Evolutionary conservation across 1,140 invertebrate species (phyloP), one percentile per base, ranked within the genome.

Genomic region (Trachymyrmex cornetzi): DNA sequence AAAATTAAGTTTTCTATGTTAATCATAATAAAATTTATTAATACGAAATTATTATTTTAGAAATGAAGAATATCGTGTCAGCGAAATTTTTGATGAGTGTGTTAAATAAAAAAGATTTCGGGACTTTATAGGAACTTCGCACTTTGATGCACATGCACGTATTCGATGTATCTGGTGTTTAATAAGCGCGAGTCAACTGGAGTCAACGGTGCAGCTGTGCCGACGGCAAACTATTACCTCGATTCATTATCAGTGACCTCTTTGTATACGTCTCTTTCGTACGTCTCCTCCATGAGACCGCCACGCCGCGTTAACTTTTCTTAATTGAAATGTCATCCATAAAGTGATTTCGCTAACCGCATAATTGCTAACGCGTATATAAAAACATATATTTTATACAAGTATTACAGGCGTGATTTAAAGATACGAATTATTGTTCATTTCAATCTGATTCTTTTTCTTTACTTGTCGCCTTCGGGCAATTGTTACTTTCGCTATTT

Each of bases 141-240:
- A 55, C 27, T 69, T 30, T 69, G 53, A 38, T 55, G 48, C 19
- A 19, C 27, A 12, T 57, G 48, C n/a, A 63, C 69, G 27, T 38
- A 19, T 16, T 57, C 38, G 19, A 16, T 74, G 82, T 86, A 90
- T 87, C 88, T 71, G 81, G 82, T 86, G 86, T 90, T 92, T 88
- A 92, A 93, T 91, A 92, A 88, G 50, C 75, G 59, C 57, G 79
- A 88, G 91, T 93, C 90, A 92, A 93, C 85, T 89, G 88, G 86
- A 87, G 91, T 92, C 88, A 92, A 92, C 53, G 87, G 77, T 74
- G 72, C 88, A 89, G 88, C 86, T 91, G 91, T 91, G 89, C 71
- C 69, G 48, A 81, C 88, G 24, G 44, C 67, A 34, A 81, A 63
- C 90, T 55, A 67, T 88, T 91, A 89, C 86, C 90, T 86, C 90